phyloP scores from a whole-genome alignment of 2,113 vertebrate genomes.

The Brienomyrus longianalis region DNA sequence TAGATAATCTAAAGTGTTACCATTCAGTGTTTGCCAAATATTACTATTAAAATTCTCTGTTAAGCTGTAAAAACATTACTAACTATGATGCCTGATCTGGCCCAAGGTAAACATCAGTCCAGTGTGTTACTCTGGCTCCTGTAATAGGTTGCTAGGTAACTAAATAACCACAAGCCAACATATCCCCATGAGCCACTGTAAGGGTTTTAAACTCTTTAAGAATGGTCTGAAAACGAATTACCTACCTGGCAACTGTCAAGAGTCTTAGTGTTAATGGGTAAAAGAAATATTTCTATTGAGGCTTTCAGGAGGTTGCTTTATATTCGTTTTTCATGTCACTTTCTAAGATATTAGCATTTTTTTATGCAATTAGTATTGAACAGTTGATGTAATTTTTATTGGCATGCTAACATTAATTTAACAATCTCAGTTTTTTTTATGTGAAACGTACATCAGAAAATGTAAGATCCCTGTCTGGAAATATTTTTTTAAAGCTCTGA shows the following conservation, averaged over 20 bases:
- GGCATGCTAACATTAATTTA: neutral
- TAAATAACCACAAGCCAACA: neutral
- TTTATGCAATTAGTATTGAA: neutral
- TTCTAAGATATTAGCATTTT: neutral
- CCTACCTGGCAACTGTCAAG: neutral
- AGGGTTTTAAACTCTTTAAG: neutral
- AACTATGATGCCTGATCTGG: neutral
- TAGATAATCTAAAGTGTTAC: neutral
- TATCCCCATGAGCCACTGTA: neutral
- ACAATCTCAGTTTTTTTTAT: neutral
- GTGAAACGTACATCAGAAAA: neutral
- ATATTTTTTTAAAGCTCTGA: neutral
- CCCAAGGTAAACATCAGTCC: neutral
- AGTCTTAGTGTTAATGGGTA: neutral
- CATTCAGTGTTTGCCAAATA: neutral
- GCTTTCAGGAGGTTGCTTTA: neutral
- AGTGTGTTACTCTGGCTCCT: neutral
- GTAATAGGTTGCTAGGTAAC: slow-evolving; percentile 1
- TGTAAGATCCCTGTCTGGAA: neutral
- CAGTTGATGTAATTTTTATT: neutral
- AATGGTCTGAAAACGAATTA: neutral
- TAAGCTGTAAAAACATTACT: neutral
- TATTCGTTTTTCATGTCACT: neutral
- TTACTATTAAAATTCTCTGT: neutral
- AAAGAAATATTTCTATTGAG: neutral